A percentile compares a stretch with the other conserved stretches of the same genome.
Evolutionary conservation across 2,888 invertebrate genomes (phyloP).

Genomic region (Dascillus cervinus): DNA sequence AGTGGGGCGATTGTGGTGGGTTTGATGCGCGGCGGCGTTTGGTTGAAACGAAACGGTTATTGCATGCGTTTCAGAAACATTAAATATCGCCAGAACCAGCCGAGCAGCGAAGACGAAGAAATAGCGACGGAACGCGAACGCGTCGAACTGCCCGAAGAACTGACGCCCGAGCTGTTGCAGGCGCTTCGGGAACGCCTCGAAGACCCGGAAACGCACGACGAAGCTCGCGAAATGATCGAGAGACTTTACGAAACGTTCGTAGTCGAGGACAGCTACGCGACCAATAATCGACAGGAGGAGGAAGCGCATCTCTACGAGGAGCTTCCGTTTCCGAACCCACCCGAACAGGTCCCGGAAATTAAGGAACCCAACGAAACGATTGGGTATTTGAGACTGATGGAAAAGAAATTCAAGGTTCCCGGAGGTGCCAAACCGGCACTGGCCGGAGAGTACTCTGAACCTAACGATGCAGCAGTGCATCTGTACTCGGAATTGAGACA

Average conservation of each 20-base stretch:
- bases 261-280: conserved; percentile 58
- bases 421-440: conserved; percentile 29
- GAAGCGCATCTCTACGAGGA: conserved; percentile 42
- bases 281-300: conserved; percentile 43
- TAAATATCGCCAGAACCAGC: conserved; percentile 50
- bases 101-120: conserved; percentile 46
- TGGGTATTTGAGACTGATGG: conserved; percentile 49
- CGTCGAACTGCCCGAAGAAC: conserved; percentile 61
- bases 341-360: conserved; percentile 12
- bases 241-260: conserved; percentile 68
- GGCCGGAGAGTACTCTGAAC: conserved; percentile 49
- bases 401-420: conserved; percentile 46
- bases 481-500: conserved; percentile 50
- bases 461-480: conserved; percentile 48
- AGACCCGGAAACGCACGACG: conserved; percentile 63
- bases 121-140: conserved; percentile 43
- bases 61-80: conserved; percentile 45
- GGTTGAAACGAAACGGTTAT: conserved; percentile 52
- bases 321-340: conserved; percentile 48
- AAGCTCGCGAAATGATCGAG: conserved; percentile 70
- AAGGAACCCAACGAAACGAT: conserved; percentile 18
- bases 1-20: conserved; percentile 48
- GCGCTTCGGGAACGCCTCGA: conserved; percentile 60
- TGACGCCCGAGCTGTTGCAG: conserved; percentile 65
- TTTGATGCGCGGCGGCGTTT: conserved; percentile 49